These are phyloP conservation scores for Ctenicera cuprea DNA, from an alignment of 2,888 invertebrate species.

Conservation along the genomic window DNA sequence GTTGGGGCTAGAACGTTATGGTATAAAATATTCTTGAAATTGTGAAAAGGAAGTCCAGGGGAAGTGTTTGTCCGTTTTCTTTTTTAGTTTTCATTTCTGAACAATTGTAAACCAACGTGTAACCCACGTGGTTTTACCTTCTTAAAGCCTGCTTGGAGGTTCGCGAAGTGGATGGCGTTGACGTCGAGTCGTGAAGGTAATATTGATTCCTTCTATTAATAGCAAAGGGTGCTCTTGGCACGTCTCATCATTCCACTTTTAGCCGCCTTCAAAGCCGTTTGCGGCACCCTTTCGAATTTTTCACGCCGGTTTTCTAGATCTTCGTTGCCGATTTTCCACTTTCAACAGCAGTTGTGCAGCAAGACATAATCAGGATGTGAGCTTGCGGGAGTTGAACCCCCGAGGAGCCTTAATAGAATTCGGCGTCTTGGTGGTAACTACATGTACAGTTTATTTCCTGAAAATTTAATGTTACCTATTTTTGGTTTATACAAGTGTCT, in stretches of 20 bases:
- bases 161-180: slow-evolving; percentile 50
- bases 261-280: slow-evolving; percentile 46
- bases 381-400: slow-evolving; percentile 8
- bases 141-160: slow-evolving; percentile 17
- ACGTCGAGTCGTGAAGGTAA: slow-evolving; percentile 59
- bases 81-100: no score
- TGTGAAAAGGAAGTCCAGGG: no score
- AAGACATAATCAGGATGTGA: slow-evolving; percentile 18
- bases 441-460: neutral
- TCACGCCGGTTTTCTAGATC: slow-evolving; percentile 18
- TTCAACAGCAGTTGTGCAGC: slow-evolving; percentile 9
- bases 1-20: no score
- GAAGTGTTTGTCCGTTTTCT: no score
- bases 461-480: neutral
- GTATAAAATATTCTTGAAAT: no score
- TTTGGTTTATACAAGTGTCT: neutral
- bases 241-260: slow-evolving; percentile 60
- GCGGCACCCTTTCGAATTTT: slow-evolving; percentile 26
- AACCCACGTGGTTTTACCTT: slow-evolving; percentile 16
- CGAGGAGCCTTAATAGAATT: slow-evolving; percentile 15
- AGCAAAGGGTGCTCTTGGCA: slow-evolving; percentile 60
- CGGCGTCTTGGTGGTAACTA: slow-evolving; percentile 4
- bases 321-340: slow-evolving; percentile 18
- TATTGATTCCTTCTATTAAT: slow-evolving; percentile 66
- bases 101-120: no score